phyloP scores from a whole-genome alignment of 2,113 vertebrate genomes.

The Python bivittatus region DNA sequence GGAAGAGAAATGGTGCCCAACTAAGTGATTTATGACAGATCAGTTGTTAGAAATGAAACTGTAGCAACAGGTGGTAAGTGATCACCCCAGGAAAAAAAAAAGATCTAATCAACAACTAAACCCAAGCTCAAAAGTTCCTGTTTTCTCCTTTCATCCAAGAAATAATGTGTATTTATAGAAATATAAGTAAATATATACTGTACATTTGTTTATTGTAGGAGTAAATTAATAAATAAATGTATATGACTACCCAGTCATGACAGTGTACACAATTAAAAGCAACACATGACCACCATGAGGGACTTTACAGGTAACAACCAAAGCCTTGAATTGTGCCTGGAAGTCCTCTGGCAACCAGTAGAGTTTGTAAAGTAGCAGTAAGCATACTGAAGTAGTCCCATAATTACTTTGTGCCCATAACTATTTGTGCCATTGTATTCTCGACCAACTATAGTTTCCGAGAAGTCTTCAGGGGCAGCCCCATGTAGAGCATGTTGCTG shows the following conservation, averaged over 20 bases:
- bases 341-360: not conserved
- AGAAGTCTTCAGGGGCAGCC: not conserved
- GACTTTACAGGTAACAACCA: not conserved
- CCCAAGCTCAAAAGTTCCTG: not conserved
- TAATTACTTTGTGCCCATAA: not conserved
- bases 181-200: fast-evolving
- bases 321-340: not conserved
- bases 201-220: not conserved
- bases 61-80: not conserved
- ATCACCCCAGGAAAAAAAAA: not conserved
- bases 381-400: not conserved
- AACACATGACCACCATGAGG: not conserved
- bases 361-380: not conserved
- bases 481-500: not conserved
- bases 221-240: not conserved
- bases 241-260: not conserved
- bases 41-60: not conserved
- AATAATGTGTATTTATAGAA: not conserved
- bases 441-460: not conserved
- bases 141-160: fast-evolving
- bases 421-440: not conserved
- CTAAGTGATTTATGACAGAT: not conserved
- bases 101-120: slow-evolving; percentile 19
- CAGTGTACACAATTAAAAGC: not conserved
- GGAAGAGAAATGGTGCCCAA: not conserved